These are phyloP conservation scores for Dryobates pubescens DNA, from an alignment of 2,797 vertebrate species.

Conservation along the genomic window DNA sequence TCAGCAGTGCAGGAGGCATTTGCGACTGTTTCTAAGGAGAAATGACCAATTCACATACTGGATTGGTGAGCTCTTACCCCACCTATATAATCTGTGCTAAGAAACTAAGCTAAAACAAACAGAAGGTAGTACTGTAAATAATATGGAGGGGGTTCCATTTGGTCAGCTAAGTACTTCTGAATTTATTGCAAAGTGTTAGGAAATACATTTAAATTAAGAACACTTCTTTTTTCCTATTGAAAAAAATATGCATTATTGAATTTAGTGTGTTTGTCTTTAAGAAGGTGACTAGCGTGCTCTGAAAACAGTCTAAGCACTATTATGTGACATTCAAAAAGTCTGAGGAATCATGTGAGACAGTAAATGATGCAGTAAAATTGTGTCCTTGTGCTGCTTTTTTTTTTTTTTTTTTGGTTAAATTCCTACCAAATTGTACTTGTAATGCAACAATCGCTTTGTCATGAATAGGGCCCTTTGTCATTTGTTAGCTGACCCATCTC, in stretches of 20 bases:
- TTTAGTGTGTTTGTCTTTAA: background rate
- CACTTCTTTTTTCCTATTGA: background rate
- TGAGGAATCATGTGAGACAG: constrained; percentile 1
- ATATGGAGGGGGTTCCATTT: background rate
- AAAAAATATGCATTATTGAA: background rate
- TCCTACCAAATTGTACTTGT: constrained; percentile 64
- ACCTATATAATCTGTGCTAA: background rate
- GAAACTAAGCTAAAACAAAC: background rate
- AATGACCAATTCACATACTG: background rate
- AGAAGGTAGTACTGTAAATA: background rate
- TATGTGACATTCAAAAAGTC: background rate
- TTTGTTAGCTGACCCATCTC: constrained; percentile 68
- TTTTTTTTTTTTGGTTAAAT: constrained; percentile 57
- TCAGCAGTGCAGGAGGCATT: background rate
- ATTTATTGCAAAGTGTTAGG: background rate
- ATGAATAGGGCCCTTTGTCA: constrained; percentile 58
- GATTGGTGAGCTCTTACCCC: background rate
- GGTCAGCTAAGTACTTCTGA: background rate
- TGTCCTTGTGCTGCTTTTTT: background rate
- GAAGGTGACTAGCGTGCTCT: background rate
- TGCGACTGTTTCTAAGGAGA: background rate
- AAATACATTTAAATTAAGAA: background rate
- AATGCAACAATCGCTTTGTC: constrained; percentile 48
- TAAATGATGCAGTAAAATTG: constrained; percentile 61
- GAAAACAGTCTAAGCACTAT: background rate